Evolutionary conservation across 2,888 invertebrate genomes (phyloP), one percentile per base, ranked within the genome.

Genomic region (Drosophila paramelanica): DNA sequence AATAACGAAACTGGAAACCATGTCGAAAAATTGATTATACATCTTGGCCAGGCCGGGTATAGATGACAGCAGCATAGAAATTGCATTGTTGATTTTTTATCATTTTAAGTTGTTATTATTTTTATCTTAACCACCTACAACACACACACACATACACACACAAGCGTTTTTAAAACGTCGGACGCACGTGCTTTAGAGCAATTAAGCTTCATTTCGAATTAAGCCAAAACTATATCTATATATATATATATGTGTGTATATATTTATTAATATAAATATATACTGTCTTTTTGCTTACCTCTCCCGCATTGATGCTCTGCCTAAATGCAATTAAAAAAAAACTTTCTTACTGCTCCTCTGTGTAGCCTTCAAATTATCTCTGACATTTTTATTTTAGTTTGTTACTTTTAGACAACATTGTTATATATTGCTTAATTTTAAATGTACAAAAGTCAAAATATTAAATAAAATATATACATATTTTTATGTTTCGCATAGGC

Each of bases 341-440:
- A 23, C 41, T 39, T 52, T 6, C 36, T 38, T 58, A 58, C 7
- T 27, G n/a, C n/a, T 11, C 41, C 20, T 31, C 27, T 8, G 20
- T 50, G 45, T 36, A 14, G 52, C 20, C 41, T 17, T 59, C 27
- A 39, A 17, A 58, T 27, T 47, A 7, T 55, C 39, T 41, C 27
- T 53, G 38, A 47, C 51, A 64, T 68, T 67, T 65, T 61, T 55
- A 74, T 64, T 68, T 78, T 61, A 77, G 53, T 68, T 68, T 77
- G 75, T 77, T 73, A 73, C 7, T 73, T 72, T 76, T 78, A 84
- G 78, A 59, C 43, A 60, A 76, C 72, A 72, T 83, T 83, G 88
- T 83, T 83, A 79, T 73, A 88, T 82, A 88, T 77, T 82, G 74
- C 77, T 88, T 82, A 62, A 58, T 72, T 65, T 36, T 38, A 50